phyloP scores from a whole-genome alignment of 2,797 vertebrate species.

The Yasuhikotakia modesta region DNA sequence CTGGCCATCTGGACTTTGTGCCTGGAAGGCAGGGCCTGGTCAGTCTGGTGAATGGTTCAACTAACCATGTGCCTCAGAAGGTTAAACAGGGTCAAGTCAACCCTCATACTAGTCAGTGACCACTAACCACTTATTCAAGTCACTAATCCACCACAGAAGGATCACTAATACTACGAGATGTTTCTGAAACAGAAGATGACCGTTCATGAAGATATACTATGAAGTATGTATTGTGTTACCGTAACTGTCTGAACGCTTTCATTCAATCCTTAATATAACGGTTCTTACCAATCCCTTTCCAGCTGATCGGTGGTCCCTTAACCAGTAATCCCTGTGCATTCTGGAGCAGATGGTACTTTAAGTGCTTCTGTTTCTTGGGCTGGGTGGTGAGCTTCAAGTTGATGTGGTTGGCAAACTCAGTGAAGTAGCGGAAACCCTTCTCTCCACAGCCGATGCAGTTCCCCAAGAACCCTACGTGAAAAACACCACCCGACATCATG shows the following conservation, averaged over 20 bases:
- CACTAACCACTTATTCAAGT: not conserved
- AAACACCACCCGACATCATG: slow-evolving; percentile 1
- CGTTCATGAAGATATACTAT: too few species aligned
- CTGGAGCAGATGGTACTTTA: slow-evolving; percentile 90
- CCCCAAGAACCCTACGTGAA: slow-evolving; percentile 87
- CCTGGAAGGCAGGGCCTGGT: not conserved
- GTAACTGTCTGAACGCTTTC: too few species aligned
- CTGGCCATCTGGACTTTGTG: slow-evolving; percentile 22
- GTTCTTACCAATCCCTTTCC: slow-evolving; percentile 89
- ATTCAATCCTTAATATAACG: not conserved
- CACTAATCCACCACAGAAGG: not conserved
- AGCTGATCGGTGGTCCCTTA: slow-evolving; percentile 89
- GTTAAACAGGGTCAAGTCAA: slow-evolving; percentile 6
- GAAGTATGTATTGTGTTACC: too few species aligned
- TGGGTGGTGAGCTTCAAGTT: slow-evolving; percentile 95
- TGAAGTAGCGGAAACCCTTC: slow-evolving; percentile 97
- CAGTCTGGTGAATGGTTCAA: not conserved
- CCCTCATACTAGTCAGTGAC: not conserved
- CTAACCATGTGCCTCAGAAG: not conserved
- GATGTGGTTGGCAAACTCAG: slow-evolving; percentile 96
- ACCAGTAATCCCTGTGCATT: slow-evolving; percentile 88
- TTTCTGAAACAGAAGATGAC: not conserved
- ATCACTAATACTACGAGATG: not conserved
- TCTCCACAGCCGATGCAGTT: slow-evolving; percentile 96
- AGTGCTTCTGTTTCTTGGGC: slow-evolving; percentile 99